Base-by-base conservation (phyloP, 2,113 vertebrate genomes). In the Rhynchopsitta pachyrhyncha region DNA sequence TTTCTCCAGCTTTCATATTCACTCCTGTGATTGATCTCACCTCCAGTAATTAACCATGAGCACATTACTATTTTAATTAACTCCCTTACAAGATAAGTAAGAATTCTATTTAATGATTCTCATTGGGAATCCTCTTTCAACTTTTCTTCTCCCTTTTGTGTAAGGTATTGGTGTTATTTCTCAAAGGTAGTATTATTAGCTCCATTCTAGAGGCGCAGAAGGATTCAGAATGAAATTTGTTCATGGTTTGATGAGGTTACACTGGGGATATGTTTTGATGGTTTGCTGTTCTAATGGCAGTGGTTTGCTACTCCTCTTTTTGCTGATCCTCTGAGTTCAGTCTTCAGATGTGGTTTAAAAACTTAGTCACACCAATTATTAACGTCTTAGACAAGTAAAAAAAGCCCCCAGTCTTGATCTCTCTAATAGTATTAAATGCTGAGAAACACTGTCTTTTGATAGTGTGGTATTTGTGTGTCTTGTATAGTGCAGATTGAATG, bases 51-150 rank as follows among this genome's bases (percentile, higher is more conserved):
- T 94, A 96, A 92, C 52, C 44, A 57, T 67, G 80, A 95, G 70
- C 81, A 82, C 67, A 66, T 87, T 90, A 63, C 44, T 92, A 41
- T 92, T 95, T 96, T 94, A 93, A 89, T 95, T 95, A 89, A 84
- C 83, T 95, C 42, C 35, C 50, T 93, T 88, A 76, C 52, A 84
- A 71, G 35, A 73, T 85, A 93, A 95, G 44, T 73, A 92, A 85
- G 66, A 96, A 80, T 87, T 88, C 35, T 79, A 13, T 85, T 74
- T 88, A 73, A 77, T 69, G 47, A 86, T 92, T 75, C 63, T 86
- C 55, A 47, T 39, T 82, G 70, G 82, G 47, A 91, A 67, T 74
- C 63, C 82, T 37, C 35, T 85, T 85, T 75, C 52, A 82, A 0
- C 46, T 93, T 89, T 60, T 73, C 64, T 88, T 90, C 31, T 84